Evolutionary conservation across 2,113 vertebrate species (phyloP).

Genomic region (Protomyctophum bolini): DNA sequence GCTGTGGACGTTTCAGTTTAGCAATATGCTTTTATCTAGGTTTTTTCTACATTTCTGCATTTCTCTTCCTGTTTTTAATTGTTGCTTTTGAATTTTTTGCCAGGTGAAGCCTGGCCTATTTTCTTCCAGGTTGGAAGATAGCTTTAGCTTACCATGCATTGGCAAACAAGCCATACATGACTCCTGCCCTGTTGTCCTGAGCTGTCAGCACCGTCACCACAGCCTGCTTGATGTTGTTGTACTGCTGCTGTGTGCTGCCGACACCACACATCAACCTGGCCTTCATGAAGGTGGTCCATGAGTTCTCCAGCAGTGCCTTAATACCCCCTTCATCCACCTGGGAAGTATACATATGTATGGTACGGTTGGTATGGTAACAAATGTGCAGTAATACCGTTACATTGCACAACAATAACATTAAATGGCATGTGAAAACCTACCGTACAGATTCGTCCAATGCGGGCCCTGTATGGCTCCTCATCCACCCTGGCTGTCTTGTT

Average conservation of each 20-base stretch:
- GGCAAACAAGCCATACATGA: constrained; percentile 81
- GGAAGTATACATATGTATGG: neutral
- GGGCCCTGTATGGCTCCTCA: constrained; percentile 78
- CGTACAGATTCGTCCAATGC: constrained; percentile 83
- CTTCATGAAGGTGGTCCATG: constrained; percentile 84
- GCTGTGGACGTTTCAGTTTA: no score
- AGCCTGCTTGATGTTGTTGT: constrained; percentile 80
- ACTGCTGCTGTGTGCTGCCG: constrained; percentile 76
- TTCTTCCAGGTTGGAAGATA: no score
- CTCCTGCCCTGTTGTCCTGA: constrained; percentile 70
- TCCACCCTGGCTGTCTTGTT: constrained; percentile 77
- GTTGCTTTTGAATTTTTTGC: no score
- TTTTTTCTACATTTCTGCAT: no score
- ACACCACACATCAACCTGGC: constrained; percentile 80
- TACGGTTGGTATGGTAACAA: no score
- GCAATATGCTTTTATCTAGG: no score
- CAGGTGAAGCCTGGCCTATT: no score
- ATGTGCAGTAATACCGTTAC: no score
- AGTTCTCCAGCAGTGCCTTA: constrained; percentile 69
- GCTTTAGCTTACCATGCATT: constrained; percentile 78
- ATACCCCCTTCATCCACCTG: constrained; percentile 81
- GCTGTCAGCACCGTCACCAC: constrained; percentile 69
- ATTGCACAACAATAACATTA: no score
- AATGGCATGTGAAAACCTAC: constrained; percentile 41
- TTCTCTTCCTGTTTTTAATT: no score